These are phyloP conservation scores for Microcebus lehilahytsara DNA, from an alignment of 2,113 vertebrate species.

Conservation along the genomic window DNA sequence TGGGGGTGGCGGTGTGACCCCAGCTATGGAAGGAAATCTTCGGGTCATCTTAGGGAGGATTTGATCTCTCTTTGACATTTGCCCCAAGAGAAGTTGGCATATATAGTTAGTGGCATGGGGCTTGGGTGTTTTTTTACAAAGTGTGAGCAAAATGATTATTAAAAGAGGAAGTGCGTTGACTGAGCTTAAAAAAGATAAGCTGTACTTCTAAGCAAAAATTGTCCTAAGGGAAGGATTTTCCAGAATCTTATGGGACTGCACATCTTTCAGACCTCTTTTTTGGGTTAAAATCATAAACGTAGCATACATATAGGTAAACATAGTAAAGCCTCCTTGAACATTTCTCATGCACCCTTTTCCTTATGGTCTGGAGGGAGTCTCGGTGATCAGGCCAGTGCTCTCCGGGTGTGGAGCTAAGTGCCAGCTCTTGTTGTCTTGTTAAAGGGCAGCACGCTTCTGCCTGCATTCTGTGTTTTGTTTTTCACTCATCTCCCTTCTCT, in stretches of 20 bases:
- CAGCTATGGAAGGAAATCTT: rapidly evolving
- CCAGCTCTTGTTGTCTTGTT: too few species aligned
- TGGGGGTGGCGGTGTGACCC: too few species aligned
- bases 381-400: background rate
- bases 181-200: background rate
- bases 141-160: background rate
- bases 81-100: rapidly evolving
- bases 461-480: background rate
- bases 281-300: background rate
- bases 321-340: rapidly evolving
- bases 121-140: background rate
- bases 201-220: background rate
- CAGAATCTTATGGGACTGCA: rapidly evolving
- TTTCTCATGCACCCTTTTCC: background rate
- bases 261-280: background rate
- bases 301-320: background rate
- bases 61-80: background rate
- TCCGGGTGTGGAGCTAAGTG: too few species aligned
- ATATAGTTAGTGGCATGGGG: background rate
- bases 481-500: background rate
- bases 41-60: background rate
- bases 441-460: background rate
- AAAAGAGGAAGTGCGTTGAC: rapidly evolving
- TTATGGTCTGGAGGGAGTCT: rapidly evolving
- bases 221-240: background rate